Conservation (phyloP, 2,888 invertebrate species). For the Drosophila pseudotakahashii region DNA sequence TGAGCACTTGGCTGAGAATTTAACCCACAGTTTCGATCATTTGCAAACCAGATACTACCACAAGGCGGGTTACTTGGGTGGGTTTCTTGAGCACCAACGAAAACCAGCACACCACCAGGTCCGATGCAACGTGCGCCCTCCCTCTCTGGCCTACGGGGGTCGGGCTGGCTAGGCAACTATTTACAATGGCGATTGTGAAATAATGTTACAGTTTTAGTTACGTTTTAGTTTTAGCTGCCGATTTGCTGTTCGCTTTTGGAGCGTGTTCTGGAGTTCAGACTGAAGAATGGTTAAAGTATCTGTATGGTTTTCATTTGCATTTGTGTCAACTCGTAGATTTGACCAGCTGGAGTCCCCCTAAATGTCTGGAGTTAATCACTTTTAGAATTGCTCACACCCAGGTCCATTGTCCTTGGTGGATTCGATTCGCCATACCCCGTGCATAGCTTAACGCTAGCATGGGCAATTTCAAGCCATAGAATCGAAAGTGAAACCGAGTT, state of each 20-base stretch:
- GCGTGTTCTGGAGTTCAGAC: background rate
- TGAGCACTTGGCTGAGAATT: conserved; percentile 12
- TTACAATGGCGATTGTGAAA: conserved; percentile 60
- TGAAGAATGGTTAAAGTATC: background rate
- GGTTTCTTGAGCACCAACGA: conserved; percentile 25
- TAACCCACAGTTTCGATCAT: conserved; percentile 25
- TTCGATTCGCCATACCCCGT: conserved; percentile 10
- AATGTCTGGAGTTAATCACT: background rate
- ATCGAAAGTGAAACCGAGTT: conserved; percentile 59
- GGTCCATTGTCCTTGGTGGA: conserved; percentile 13
- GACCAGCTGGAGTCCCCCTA: background rate
- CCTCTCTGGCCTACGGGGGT: conserved; percentile 9
- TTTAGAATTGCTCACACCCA: background rate
- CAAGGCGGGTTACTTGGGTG: conserved; percentile 44
- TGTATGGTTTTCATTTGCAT: background rate
- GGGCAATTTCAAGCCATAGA: conserved; percentile 37
- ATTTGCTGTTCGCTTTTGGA: background rate
- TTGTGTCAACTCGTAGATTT: background rate
- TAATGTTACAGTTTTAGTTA: conserved; percentile 61
- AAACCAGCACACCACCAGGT: conserved; percentile 13
- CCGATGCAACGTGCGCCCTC: conserved; percentile 8
- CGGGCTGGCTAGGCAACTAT: conserved; percentile 22
- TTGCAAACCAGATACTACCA: conserved; percentile 22
- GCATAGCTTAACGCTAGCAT: conserved; percentile 17
- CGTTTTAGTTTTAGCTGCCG: conserved; percentile 11